Percentiles rank a stretch among this genome's conserved stretches.
Conservation (phyloP, 1,140 invertebrate genomes). For the Thaumetopoea pityocampa region DNA sequence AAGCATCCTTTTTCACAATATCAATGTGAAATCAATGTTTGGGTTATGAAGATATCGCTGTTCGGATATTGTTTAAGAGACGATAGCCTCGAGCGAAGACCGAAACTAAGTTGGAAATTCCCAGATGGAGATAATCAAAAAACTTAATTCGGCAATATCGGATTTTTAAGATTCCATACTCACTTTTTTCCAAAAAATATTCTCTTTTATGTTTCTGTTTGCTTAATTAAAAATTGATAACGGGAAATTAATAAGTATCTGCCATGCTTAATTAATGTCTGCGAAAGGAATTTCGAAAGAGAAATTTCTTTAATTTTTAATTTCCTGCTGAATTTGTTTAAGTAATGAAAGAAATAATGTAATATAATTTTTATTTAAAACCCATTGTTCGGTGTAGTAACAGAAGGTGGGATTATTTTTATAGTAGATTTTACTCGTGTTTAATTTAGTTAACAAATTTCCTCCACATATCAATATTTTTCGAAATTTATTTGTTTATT, state of each 20-base stretch:
- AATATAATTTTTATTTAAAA: too few relatives aligned
- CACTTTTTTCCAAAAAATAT: slow-evolving; percentile 9
- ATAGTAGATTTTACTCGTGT: too few relatives aligned
- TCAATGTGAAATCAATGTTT: too few relatives aligned
- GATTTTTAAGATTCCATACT: slow-evolving; percentile 42
- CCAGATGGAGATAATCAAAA: slow-evolving; percentile 66
- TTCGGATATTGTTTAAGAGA: slow-evolving; percentile 43
- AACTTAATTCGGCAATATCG: slow-evolving; percentile 60
- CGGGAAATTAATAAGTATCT: slow-evolving; percentile 17
- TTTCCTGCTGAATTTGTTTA: background rate
- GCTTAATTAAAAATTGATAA: slow-evolving; percentile 18
- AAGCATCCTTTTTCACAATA: too few relatives aligned
- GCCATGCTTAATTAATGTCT: slow-evolving; percentile 16
- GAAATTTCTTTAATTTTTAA: background rate
- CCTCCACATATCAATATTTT: too few relatives aligned
- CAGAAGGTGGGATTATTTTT: too few relatives aligned
- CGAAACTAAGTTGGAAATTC: slow-evolving; percentile 48
- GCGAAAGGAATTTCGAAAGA: slow-evolving; percentile 7
- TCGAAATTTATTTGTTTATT: too few relatives aligned
- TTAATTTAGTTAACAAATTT: too few relatives aligned
- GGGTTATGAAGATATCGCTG: slow-evolving; percentile 11
- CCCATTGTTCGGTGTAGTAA: too few relatives aligned
- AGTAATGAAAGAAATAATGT: too few relatives aligned
- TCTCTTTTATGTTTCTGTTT: slow-evolving; percentile 6
- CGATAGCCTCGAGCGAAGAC: slow-evolving; percentile 36